phyloP scores from a whole-genome alignment of 2,888 invertebrate species.

The Ectemnius continuus region DNA sequence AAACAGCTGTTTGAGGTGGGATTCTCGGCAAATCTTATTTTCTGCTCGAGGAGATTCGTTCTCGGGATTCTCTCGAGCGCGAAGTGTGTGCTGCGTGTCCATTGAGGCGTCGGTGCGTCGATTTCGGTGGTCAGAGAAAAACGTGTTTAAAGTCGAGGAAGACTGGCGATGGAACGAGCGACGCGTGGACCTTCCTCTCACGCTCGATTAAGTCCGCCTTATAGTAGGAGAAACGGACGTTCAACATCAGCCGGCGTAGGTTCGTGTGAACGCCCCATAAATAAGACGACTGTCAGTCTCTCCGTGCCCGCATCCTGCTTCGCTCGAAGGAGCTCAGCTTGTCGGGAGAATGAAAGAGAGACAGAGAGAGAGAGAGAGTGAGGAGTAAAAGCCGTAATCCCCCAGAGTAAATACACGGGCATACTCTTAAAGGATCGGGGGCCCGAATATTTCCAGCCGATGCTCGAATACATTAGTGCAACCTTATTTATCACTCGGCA shows the following conservation, averaged over 20 bases:
- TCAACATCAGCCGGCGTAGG: conserved; percentile 1
- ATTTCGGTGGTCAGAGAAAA: conserved; percentile 3
- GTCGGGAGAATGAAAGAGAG: too few relatives aligned
- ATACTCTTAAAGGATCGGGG: conserved; percentile 15
- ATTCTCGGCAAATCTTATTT: conserved; percentile 28
- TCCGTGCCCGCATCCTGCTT: conserved; percentile 54
- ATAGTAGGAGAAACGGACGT: conserved; percentile 35
- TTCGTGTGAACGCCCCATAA: conserved; percentile 55
- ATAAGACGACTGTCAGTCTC: conserved; percentile 44
- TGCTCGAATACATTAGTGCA: not conserved
- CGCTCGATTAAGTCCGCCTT: conserved; percentile 50
- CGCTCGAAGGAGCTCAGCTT: conserved; percentile 27
- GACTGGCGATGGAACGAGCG: conserved; percentile 18
- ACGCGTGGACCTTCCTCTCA: conserved; percentile 40
- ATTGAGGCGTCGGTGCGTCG: not conserved
- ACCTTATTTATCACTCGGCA: conserved; percentile 4
- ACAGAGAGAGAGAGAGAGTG: conserved; percentile 16
- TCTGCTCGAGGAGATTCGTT: conserved; percentile 36
- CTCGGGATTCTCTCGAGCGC: conserved; percentile 10
- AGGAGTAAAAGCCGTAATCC: conserved; percentile 17
- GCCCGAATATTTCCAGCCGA: conserved; percentile 1
- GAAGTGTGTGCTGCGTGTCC: conserved; percentile 3
- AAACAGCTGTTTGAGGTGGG: conserved; percentile 34
- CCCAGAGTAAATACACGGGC: conserved; percentile 18
- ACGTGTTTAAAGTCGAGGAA: conserved; percentile 27